Evolutionary conservation across 2,888 invertebrate species (phyloP), one percentile per base, ranked within the genome.

Genomic region (Meghimatium bilineatum): DNA sequence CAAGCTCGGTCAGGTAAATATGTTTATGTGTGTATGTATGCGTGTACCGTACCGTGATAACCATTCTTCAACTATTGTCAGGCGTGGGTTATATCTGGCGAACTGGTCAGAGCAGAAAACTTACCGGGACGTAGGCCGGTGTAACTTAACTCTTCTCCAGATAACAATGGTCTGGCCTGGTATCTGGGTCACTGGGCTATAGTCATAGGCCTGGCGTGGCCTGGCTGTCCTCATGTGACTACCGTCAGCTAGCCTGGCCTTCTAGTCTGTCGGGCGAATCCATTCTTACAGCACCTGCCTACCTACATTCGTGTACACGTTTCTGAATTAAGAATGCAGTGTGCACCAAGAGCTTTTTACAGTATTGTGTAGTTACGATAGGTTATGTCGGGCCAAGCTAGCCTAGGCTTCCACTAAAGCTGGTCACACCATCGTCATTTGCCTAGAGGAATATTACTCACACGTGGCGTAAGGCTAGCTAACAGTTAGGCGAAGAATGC

Each of bases 151-250:
- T 14, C 66, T 32, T 26, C 26, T 17, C 34, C 66, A 14, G 67
- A 79, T 67, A 79, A 79, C 44, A 49, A 79, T 32, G 63, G 63
- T 36, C 80, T 44, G 56, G 69, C n/a, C 78, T 36, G 20, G 80
- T 52, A 71, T 72, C 38, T 71, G 17, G 80, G 80, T 80, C 80
- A 80, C 71, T 80, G 72, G 80, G 71, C 80, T 69, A 56, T 80
- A 66, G 63, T 69, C 71, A 14, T n/a, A 56, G 34, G 74, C 74
- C 52, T 74, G 74, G 69, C 66, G 3, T 56, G 76, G 63, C 69
- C 79, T 69, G 32, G 49, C 80, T 36, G 56, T 72, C 72, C 81
- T 74, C 38, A 29, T 63, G 38, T 72, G 69, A 80, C 80, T 71
- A 52, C 79, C 67, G 71, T 52, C 71, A 14, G 80, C 71, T 71